phyloP scores from a whole-genome alignment of 2,113 vertebrate species.

The Petrocephalus microphthalmus region DNA sequence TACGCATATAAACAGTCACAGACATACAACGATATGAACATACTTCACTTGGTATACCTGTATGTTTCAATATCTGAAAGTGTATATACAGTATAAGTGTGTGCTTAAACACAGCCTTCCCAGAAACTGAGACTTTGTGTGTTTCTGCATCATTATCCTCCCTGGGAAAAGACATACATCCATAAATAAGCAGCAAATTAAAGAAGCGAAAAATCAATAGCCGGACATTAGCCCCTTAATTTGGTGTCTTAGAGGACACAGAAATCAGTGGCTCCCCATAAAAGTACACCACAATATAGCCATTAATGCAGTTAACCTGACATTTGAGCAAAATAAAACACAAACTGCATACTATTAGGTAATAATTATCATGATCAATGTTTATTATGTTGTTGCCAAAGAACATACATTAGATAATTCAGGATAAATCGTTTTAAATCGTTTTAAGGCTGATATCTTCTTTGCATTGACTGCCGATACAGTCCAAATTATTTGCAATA shows the following conservation, averaged over 20 bases:
- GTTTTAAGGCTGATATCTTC: not conserved
- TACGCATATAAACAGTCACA: slow-evolving; percentile 29
- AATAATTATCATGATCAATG: slow-evolving; percentile 12
- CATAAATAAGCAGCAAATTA: slow-evolving; percentile 62
- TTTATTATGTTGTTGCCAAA: not conserved
- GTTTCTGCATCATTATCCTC: slow-evolving; percentile 7
- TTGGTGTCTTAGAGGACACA: slow-evolving; percentile 51
- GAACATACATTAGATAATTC: not conserved
- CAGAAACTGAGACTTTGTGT: not conserved
- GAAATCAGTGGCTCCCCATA: slow-evolving; percentile 36
- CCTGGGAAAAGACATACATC: slow-evolving; percentile 29
- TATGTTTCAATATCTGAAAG: slow-evolving; percentile 13
- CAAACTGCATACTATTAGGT: not conserved
- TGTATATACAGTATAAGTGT: not conserved
- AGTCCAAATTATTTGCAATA: not conserved
- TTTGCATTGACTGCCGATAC: not conserved
- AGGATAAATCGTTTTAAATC: not conserved
- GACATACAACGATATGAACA: slow-evolving; percentile 12
- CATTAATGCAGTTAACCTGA: slow-evolving; percentile 33
- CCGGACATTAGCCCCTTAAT: slow-evolving; percentile 56
- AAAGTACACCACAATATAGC: slow-evolving; percentile 38
- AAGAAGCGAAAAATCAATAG: slow-evolving; percentile 57
- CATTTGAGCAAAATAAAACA: slow-evolving; percentile 21
- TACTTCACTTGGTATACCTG: not conserved
- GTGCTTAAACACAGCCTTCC: not conserved